Conservation (phyloP, 2,888 invertebrate species). For the Girardia tigrina region DNA sequence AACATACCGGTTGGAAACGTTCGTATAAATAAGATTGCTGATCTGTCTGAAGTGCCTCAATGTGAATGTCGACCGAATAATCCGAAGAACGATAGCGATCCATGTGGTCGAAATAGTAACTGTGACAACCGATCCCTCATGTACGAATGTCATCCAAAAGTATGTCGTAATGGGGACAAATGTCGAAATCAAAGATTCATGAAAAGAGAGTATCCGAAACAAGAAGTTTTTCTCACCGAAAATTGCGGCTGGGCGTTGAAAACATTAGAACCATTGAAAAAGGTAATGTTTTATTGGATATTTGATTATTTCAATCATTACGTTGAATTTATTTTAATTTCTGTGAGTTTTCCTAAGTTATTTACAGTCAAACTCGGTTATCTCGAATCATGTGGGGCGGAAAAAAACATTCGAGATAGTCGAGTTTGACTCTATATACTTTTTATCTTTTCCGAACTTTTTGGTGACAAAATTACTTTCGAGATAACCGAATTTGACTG, state of each 20-base stretch:
- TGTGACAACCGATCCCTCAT: slow-evolving; percentile 73
- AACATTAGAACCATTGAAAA: slow-evolving; percentile 60
- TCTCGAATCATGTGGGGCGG: too few relatives aligned
- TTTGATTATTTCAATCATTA: not conserved
- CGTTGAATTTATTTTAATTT: too few relatives aligned
- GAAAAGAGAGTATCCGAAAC: slow-evolving; percentile 64
- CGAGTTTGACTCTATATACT: too few relatives aligned
- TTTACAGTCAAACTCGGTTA: too few relatives aligned
- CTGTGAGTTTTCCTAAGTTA: too few relatives aligned
- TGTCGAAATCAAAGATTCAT: slow-evolving; percentile 79
- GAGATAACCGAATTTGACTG: too few relatives aligned
- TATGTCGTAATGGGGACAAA: slow-evolving; percentile 66
- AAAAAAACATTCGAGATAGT: too few relatives aligned
- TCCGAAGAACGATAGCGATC: slow-evolving; percentile 40
- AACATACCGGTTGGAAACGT: slow-evolving; percentile 31
- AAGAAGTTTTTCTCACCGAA: slow-evolving; percentile 55
- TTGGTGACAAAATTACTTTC: too few relatives aligned
- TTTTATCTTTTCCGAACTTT: too few relatives aligned
- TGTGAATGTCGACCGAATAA: slow-evolving; percentile 67
- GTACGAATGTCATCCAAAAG: slow-evolving; percentile 69
- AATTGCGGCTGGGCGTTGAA: slow-evolving; percentile 74
- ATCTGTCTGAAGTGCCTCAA: slow-evolving; percentile 57
- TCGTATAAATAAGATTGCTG: slow-evolving; percentile 32
- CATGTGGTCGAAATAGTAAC: slow-evolving; percentile 59
- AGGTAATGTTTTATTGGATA: slow-evolving; percentile 42